Conservation (phyloP, 2,888 invertebrate genomes). For the Actias luna region DNA sequence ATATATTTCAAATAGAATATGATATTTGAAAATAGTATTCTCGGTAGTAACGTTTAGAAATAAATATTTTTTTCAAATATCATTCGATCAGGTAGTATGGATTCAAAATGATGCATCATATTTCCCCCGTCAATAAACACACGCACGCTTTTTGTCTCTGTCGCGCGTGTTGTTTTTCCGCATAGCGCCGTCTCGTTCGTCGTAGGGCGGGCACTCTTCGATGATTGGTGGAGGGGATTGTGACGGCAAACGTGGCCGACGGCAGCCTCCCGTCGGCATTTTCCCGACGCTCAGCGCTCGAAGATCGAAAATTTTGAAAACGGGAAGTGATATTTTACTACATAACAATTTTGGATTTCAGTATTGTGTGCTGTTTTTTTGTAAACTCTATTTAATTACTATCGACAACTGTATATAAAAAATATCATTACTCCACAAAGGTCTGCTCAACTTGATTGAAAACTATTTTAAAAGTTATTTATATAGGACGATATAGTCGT, state of each 20-base stretch:
- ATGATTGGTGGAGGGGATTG: conserved; percentile 74
- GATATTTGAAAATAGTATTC: conserved; percentile 79
- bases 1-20: conserved; percentile 70
- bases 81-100: no score
- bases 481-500: no score
- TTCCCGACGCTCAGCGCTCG: conserved; percentile 72
- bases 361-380: background rate
- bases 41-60: no score
- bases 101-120: conserved; percentile 80
- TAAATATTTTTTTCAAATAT: no score
- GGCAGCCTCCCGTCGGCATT: conserved; percentile 74
- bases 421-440: no score
- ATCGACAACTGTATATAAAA: no score
- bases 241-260: conserved; percentile 62
- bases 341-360: background rate
- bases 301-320: conserved; percentile 56
- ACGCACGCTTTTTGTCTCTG: conserved; percentile 56
- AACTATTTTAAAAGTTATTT: no score
- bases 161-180: conserved; percentile 52
- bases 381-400: background rate
- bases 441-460: no score
- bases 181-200: conserved; percentile 42
- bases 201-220: conserved; percentile 66
- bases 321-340: background rate
- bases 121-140: conserved; percentile 71